A percentile compares a stretch with the other conserved stretches of the same genome.
These are phyloP conservation scores for Melinaea marsaeus DNA, from an alignment of 2,888 invertebrate genomes.

Conservation along the genomic window DNA sequence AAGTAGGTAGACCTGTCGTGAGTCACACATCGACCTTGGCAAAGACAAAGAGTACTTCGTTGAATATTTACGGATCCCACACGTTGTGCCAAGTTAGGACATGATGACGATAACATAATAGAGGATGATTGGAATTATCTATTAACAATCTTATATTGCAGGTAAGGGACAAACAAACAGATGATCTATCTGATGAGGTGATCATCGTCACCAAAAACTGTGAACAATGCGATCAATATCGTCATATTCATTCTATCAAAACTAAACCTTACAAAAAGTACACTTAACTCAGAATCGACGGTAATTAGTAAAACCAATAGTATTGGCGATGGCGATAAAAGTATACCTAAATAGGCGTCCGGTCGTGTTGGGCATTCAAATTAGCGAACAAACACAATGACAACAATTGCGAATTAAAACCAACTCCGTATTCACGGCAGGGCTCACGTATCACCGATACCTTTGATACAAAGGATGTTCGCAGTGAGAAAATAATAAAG, in stretches of 20 bases:
- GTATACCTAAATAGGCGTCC: slow-evolving; percentile 56
- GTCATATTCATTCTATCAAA: neutral
- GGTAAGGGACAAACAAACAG: too few species aligned
- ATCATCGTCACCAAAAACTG: too few species aligned
- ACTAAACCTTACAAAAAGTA: slow-evolving; percentile 6
- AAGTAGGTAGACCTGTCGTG: slow-evolving; percentile 34
- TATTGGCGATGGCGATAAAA: slow-evolving; percentile 58
- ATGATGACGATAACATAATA: neutral
- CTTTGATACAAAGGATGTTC: slow-evolving; percentile 31
- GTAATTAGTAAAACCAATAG: slow-evolving; percentile 40
- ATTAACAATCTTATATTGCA: too few species aligned
- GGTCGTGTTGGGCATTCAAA: slow-evolving; percentile 51
- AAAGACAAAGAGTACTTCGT: slow-evolving; percentile 67
- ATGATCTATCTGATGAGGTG: too few species aligned
- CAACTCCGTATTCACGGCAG: slow-evolving; percentile 33
- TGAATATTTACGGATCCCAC: slow-evolving; percentile 34
- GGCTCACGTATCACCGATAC: slow-evolving; percentile 23
- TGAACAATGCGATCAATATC: too few species aligned
- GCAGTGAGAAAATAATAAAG: neutral
- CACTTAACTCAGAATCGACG: neutral
- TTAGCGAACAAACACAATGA: slow-evolving; percentile 40
- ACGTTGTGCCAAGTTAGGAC: slow-evolving; percentile 17
- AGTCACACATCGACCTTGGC: slow-evolving; percentile 61
- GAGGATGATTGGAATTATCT: too few species aligned
- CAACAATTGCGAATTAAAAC: slow-evolving; percentile 46